A percentile compares a stretch with the other conserved stretches of the same genome.
These are phyloP conservation scores for Melozone crissalis DNA, from an alignment of 2,113 vertebrate species.

Conservation along the genomic window DNA sequence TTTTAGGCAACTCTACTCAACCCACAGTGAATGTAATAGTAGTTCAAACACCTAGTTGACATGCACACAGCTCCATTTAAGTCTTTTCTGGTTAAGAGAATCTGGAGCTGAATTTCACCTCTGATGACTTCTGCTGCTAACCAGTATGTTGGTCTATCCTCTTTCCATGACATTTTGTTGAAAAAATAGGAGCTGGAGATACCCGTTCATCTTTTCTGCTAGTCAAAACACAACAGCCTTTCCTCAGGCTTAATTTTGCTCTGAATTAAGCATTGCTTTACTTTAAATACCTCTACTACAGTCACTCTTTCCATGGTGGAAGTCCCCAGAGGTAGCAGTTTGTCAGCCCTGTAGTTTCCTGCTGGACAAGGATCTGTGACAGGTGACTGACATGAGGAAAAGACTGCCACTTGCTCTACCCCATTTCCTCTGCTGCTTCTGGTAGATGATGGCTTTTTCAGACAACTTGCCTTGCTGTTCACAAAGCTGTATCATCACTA, in stretches of 20 bases:
- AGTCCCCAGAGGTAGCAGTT: neutral
- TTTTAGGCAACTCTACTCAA: neutral
- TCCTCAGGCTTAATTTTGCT: neutral
- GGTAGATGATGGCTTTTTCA: neutral
- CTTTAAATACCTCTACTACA: neutral
- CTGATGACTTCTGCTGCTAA: neutral
- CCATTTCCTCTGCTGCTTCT: neutral
- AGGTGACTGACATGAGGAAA: neutral
- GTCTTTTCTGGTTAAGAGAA: neutral
- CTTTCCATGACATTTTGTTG: neutral
- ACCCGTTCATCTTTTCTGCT: neutral
- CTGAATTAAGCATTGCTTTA: neutral
- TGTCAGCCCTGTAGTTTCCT: neutral
- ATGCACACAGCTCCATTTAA: neutral
- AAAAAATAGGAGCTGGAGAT: neutral
- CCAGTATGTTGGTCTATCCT: neutral
- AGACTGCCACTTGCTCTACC: neutral
- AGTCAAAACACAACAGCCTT: neutral
- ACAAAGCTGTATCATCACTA: conserved; percentile 10
- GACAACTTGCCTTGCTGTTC: neutral
- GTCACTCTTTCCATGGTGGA: neutral
- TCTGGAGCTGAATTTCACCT: neutral
- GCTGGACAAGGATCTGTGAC: neutral
- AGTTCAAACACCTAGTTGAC: neutral
- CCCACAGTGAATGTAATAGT: neutral